Conservation (phyloP, 2,113 vertebrate genomes). For the Atractosteus spatula region DNA sequence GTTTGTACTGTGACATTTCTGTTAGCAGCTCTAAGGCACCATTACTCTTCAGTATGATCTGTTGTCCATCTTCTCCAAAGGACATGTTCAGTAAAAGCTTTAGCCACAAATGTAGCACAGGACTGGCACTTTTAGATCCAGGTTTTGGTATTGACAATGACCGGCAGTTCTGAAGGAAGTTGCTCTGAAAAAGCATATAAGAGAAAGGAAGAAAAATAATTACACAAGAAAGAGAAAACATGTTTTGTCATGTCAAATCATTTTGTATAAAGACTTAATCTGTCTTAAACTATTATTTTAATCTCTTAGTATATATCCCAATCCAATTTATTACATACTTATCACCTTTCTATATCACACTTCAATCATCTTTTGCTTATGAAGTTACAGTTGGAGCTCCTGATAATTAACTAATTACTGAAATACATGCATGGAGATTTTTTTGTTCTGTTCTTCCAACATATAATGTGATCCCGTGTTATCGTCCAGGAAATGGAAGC, state of each 20-base stretch:
- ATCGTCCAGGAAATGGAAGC: too few relatives aligned
- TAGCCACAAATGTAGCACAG: conserved; percentile 73
- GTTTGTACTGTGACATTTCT: conserved; percentile 74
- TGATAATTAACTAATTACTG: too few relatives aligned
- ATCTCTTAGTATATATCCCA: too few relatives aligned
- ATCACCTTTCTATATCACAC: too few relatives aligned
- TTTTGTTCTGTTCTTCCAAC: too few relatives aligned
- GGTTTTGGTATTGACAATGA: conserved; percentile 72
- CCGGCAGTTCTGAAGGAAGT: conserved; percentile 88
- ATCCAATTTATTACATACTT: too few relatives aligned
- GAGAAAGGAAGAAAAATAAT: background rate
- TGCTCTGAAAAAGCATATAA: conserved; percentile 68
- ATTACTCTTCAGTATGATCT: conserved; percentile 79
- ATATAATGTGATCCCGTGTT: too few relatives aligned
- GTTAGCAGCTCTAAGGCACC: conserved; percentile 80
- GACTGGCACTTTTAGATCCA: conserved; percentile 52
- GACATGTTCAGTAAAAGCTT: conserved; percentile 83
- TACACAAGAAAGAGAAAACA: background rate
- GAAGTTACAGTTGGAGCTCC: too few relatives aligned
- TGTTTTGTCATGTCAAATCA: background rate
- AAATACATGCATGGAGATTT: too few relatives aligned
- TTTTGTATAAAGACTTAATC: background rate
- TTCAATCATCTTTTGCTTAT: too few relatives aligned
- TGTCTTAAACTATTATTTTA: background rate
- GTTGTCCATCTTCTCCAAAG: conserved; percentile 82